These are phyloP conservation scores for Microtus oregoni DNA, from an alignment of 2,113 vertebrate species.

Conservation along the genomic window DNA sequence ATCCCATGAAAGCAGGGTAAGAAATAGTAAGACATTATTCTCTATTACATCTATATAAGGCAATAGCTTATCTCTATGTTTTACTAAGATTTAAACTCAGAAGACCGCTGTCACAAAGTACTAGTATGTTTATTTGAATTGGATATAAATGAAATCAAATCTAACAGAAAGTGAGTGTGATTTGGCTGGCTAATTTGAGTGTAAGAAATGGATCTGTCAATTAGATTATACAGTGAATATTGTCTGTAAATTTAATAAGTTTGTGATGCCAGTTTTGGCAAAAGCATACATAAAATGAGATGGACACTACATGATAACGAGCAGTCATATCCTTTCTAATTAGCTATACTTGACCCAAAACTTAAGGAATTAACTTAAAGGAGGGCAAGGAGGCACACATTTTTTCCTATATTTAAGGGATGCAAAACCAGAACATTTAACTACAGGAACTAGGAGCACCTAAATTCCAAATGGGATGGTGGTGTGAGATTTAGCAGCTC, in stretches of 20 bases:
- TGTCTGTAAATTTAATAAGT: not conserved
- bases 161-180: conserved; percentile 41
- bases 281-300: conserved; percentile 29
- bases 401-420: not conserved
- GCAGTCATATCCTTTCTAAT: not conserved
- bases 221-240: not conserved
- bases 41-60: not conserved
- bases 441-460: not conserved
- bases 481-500: not conserved
- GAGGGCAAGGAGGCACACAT: not conserved
- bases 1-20: not conserved
- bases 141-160: conserved; percentile 35
- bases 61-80: not conserved
- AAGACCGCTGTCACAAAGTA: not conserved
- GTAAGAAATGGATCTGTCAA: not conserved
- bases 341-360: not conserved
- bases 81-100: conserved; percentile 8
- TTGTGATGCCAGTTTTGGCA: conserved; percentile 20
- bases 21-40: not conserved
- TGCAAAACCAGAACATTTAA: not conserved
- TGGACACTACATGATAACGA: not conserved
- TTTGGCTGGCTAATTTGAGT: not conserved
- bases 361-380: conserved; percentile 42
- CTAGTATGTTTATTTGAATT: not conserved
- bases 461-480: not conserved